A percentile compares a stretch with the other conserved stretches of the same genome.
phyloP scores from a whole-genome alignment of 2,888 invertebrate genomes.

The Boloria selene region DNA sequence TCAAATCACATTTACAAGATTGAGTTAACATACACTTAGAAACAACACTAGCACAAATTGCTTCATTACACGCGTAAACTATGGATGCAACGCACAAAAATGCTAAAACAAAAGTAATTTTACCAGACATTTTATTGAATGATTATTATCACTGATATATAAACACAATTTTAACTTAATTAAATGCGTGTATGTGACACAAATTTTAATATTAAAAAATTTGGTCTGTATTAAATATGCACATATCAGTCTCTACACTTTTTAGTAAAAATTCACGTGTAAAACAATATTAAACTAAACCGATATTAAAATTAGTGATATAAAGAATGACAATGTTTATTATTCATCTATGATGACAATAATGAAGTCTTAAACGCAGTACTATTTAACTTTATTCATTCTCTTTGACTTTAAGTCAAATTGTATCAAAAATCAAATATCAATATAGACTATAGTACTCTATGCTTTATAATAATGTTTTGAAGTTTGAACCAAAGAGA shows the following conservation, averaged over 20 bases:
- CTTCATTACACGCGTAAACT: slow-evolving; percentile 90
- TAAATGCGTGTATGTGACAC: not conserved
- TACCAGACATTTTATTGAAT: slow-evolving; percentile 59
- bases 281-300: not conserved
- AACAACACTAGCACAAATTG: slow-evolving; percentile 96
- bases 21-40: slow-evolving; percentile 98
- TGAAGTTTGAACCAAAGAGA: too few species aligned
- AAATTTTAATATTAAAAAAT: not conserved
- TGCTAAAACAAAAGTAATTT: slow-evolving; percentile 60
- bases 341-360: too few species aligned
- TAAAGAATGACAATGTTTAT: not conserved
- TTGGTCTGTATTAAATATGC: not conserved
- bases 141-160: not conserved
- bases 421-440: too few species aligned
- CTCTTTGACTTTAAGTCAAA: too few species aligned
- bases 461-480: too few species aligned
- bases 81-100: slow-evolving; percentile 66
- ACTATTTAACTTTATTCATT: too few species aligned
- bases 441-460: too few species aligned
- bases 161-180: not conserved
- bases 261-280: not conserved
- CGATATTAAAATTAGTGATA: not conserved
- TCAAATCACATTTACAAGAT: slow-evolving; percentile 97
- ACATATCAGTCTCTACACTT: not conserved
- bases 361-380: too few species aligned